These are phyloP conservation scores for Rhinoderma darwinii DNA, from an alignment of 2,113 vertebrate species.

Conservation along the genomic window DNA sequence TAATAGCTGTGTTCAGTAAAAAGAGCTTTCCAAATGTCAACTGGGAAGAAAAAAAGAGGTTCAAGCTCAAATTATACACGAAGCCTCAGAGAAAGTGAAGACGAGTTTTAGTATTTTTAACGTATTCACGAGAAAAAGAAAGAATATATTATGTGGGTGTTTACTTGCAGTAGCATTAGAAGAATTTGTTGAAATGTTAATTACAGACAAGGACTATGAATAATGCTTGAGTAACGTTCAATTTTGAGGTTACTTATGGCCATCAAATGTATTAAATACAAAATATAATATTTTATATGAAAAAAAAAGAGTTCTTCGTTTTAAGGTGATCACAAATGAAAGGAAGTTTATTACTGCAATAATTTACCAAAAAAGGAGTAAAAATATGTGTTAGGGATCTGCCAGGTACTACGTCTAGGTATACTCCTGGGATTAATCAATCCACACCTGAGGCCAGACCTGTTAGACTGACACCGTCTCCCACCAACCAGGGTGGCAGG, in stretches of 20 bases:
- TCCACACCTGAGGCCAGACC: no score
- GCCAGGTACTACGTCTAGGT: no score
- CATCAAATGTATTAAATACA: not conserved
- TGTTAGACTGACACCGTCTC: no score
- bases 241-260: not conserved
- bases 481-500: no score
- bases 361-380: not conserved
- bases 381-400: no score
- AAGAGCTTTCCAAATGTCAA: conserved; percentile 39
- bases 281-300: not conserved
- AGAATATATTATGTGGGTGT: conserved; percentile 29
- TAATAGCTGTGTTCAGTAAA: not conserved
- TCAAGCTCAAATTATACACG: not conserved
- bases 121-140: not conserved
- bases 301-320: not conserved
- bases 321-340: not conserved
- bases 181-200: conserved; percentile 16
- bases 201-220: not conserved
- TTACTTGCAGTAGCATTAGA: not conserved
- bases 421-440: no score
- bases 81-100: not conserved
- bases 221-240: not conserved
- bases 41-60: conserved; percentile 20
- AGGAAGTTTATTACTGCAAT: not conserved
- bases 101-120: conserved; percentile 33